Percentiles rank a stretch among this genome's conserved stretches.
phyloP scores from a whole-genome alignment of 2,797 vertebrate genomes.

The Alectoris magna region DNA sequence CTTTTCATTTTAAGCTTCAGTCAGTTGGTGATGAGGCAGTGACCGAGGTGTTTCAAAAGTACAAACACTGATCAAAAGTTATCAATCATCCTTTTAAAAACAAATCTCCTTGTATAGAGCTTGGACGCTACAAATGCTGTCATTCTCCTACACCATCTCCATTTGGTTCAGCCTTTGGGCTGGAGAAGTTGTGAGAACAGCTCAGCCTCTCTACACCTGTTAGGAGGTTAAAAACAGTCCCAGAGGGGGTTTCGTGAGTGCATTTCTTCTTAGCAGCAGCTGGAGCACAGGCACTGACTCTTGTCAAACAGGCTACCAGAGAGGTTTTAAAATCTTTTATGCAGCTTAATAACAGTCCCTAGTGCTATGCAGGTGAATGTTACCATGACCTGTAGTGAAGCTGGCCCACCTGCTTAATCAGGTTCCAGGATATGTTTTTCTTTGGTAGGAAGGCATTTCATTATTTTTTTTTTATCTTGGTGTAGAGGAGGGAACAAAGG shows the following conservation, averaged over 20 bases:
- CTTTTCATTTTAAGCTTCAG: background rate
- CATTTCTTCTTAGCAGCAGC: background rate
- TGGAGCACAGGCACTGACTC: background rate
- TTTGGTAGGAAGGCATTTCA: background rate
- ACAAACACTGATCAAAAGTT: background rate
- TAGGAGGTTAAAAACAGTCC: background rate
- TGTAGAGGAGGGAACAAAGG: background rate
- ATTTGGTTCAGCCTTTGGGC: background rate
- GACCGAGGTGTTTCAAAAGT: background rate
- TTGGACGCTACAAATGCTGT: rapidly evolving
- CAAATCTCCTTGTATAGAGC: background rate
- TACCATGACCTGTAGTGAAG: rapidly evolving
- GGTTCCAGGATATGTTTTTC: background rate
- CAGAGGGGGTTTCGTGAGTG: background rate
- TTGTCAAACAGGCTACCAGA: background rate
- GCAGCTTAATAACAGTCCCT: background rate
- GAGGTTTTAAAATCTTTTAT: background rate
- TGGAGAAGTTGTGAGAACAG: background rate
- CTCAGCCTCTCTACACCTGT: background rate
- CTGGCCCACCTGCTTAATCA: background rate
- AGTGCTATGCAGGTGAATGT: rapidly evolving
- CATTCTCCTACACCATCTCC: background rate
- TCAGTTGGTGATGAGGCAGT: background rate
- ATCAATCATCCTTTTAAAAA: rapidly evolving
- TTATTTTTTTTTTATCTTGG: background rate